These are phyloP conservation scores for Cyprinodon tularosa DNA, from an alignment of 2,113 vertebrate species.

Conservation along the genomic window DNA sequence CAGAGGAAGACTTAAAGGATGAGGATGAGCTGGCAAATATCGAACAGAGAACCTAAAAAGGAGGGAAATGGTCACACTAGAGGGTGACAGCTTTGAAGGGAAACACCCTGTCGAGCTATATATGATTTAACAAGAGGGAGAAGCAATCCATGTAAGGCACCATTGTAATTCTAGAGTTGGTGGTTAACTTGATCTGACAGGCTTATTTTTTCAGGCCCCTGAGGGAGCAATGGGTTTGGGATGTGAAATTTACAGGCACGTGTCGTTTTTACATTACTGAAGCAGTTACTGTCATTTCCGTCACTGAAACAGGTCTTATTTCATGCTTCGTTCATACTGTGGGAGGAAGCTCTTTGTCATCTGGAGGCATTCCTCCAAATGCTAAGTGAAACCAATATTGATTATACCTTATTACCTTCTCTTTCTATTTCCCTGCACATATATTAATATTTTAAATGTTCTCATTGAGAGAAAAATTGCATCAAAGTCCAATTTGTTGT, in stretches of 20 bases:
- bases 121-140: slow-evolving; percentile 33
- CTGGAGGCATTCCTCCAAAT: not conserved
- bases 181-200: slow-evolving; percentile 65
- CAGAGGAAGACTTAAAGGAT: slow-evolving; percentile 1
- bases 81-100: slow-evolving; percentile 29
- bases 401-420: not conserved
- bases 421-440: not conserved
- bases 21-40: slow-evolving; percentile 18
- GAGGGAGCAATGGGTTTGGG: slow-evolving; percentile 73
- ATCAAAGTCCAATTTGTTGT: too few species aligned
- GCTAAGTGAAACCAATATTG: slow-evolving; percentile 1
- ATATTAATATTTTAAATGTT: too few species aligned
- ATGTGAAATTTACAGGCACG: slow-evolving; percentile 67
- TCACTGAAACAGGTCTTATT: slow-evolving; percentile 22
- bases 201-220: slow-evolving; percentile 64
- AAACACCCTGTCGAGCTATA: slow-evolving; percentile 31
- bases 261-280: slow-evolving; percentile 61
- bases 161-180: slow-evolving; percentile 60
- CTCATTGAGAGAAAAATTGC: too few species aligned
- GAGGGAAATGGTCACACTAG: slow-evolving; percentile 10
- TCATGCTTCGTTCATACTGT: slow-evolving; percentile 42
- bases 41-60: not conserved
- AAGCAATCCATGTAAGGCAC: slow-evolving; percentile 56
- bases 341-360: slow-evolving; percentile 33
- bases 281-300: slow-evolving; percentile 36